Percentiles rank a stretch among this genome's conserved stretches.
Conservation (phyloP, 2,888 invertebrate species). For the Phania funesta region DNA sequence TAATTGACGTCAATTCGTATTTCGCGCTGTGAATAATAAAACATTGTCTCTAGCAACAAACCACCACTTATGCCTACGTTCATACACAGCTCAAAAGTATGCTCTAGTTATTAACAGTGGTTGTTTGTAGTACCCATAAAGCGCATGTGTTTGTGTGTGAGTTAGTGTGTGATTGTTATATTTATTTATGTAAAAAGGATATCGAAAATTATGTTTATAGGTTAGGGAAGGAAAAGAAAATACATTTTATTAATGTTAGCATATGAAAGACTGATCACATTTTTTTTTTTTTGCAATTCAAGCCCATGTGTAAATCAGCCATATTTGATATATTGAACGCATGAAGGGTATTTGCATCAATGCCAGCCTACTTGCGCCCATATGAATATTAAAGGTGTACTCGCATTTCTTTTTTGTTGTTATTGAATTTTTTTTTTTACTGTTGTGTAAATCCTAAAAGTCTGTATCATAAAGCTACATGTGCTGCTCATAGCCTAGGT, state of each 20-base stretch:
- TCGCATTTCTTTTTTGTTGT: constrained; percentile 34
- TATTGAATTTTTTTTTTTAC: constrained; percentile 18
- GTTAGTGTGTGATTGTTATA: neutral
- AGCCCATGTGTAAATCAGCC: constrained; percentile 49
- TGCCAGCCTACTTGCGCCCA: neutral
- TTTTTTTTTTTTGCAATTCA: constrained; percentile 41
- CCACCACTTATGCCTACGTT: constrained; percentile 30
- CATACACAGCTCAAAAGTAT: constrained; percentile 45
- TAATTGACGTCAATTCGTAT: constrained; percentile 81
- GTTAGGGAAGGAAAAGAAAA: constrained; percentile 61
- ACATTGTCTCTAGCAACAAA: constrained; percentile 45
- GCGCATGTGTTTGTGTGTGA: neutral
- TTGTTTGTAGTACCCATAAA: constrained; percentile 28
- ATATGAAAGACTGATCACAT: constrained; percentile 41
- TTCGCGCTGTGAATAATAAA: constrained; percentile 78
- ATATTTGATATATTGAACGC: constrained; percentile 38
- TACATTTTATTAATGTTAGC: constrained; percentile 49
- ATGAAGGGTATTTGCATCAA: constrained; percentile 4
- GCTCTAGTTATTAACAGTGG: constrained; percentile 60
- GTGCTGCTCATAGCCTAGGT: constrained; percentile 16
- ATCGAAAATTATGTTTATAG: constrained; percentile 67
- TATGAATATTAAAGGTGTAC: constrained; percentile 42
- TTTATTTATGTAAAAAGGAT: constrained; percentile 53
- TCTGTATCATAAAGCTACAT: constrained; percentile 21
- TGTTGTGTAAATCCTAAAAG: constrained; percentile 27